phyloP scores from a whole-genome alignment of 2,888 invertebrate genomes.

The Cyrtodaria siliqua region DNA sequence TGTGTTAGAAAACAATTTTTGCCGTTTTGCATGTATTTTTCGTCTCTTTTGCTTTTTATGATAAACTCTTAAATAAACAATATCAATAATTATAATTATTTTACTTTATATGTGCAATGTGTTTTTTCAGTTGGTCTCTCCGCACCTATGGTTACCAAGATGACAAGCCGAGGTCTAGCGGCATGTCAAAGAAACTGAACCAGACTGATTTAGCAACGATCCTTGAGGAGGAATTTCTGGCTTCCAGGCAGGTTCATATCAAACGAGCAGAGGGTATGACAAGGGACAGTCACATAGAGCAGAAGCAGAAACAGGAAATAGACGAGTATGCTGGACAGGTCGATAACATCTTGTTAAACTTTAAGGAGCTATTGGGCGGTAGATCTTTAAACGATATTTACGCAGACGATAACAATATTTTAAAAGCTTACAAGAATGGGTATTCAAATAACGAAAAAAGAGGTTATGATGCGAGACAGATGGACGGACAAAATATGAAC shows the following conservation, averaged over 20 bases:
- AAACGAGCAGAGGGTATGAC: constrained; percentile 43
- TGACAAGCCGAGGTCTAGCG: not conserved
- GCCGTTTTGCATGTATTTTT: too few relatives aligned
- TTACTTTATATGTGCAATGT: too few relatives aligned
- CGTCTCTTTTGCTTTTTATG: too few relatives aligned
- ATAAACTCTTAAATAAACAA: too few relatives aligned
- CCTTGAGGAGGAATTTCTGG: constrained; percentile 60
- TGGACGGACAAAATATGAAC: not conserved
- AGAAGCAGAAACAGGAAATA: constrained; percentile 4
- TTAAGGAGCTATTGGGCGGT: constrained; percentile 13
- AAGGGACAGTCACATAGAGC: not conserved
- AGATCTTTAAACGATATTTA: constrained; percentile 3
- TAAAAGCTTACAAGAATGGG: too few relatives aligned
- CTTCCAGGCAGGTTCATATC: constrained; percentile 55
- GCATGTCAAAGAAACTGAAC: too few relatives aligned
- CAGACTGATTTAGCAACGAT: constrained; percentile 15
- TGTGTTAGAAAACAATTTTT: too few relatives aligned
- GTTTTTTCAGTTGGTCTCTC: constrained; percentile 49
- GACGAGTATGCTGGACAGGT: constrained; percentile 14
- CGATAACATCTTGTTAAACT: constrained; percentile 11
- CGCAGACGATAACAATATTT: not conserved
- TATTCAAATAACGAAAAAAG: not conserved
- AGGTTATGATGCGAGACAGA: not conserved
- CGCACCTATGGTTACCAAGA: constrained; percentile 38
- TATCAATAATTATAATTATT: too few relatives aligned